Base-by-base conservation (phyloP, 2,797 vertebrate genomes). In the Enoplosus armatus region DNA sequence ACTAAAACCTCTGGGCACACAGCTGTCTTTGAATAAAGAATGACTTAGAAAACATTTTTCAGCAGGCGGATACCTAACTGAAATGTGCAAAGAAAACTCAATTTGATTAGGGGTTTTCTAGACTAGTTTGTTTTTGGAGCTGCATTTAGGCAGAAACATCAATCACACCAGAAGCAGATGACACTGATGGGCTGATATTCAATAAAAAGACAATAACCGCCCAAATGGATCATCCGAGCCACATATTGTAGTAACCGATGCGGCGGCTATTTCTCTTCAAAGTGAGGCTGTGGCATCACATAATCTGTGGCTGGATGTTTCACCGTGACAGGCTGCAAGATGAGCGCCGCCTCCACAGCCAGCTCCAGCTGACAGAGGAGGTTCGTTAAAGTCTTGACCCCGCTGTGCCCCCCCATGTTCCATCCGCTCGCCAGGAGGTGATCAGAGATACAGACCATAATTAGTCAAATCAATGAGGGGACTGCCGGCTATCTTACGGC, bases 381-480 rank as follows among this genome's bases (percentile, higher is more conserved):
- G 20, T 35, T 58, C 31, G 64, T 76, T 58, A 6, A 12, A 31
- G 60, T 72, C 29, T 5, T 27, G 56, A 85, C 58, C 78, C 62
- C 3, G 51, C 78, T 77, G 78, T 48, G 68, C 71, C 39, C 62
- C 62, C 71, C 66, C 63, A 41, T 53, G 54, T 45, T 66, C 45
- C 76, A 45, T 78, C 67, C 74, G 33, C 81, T 43, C 4, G 8
- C 62, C 47, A 47, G 72, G 43, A 66, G 60, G 51, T 24, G 45
- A 70, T 73, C 60, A 56, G 39, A 20, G 7, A 56, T 69, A 37
- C 61, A 58, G 15, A 51, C 41, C 39, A 62, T 77, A 74, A 86
- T 85, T 75, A 83, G 37, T 48, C 75, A 26, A 39, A 83, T 81
- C 65, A 85, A 50, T 60, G 69, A 61, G 41, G 22, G 20, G 60